Conservation (phyloP, 2,113 vertebrate genomes). For the Todiramphus chloris region DNA sequence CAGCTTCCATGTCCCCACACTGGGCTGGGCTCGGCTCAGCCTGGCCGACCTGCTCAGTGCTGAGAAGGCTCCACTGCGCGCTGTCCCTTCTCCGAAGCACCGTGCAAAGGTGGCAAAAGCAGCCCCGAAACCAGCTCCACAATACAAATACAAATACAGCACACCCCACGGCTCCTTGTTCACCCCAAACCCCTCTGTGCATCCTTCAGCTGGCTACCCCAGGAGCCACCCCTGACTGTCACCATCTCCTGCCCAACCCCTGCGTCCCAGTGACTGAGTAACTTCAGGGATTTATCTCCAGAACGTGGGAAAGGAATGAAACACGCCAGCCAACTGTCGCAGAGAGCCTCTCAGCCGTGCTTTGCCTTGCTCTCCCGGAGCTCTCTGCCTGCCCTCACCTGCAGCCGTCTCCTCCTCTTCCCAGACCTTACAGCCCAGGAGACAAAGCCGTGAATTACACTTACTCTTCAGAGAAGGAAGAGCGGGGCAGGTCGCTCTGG, state of each 20-base stretch:
- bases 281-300: background rate
- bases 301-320: background rate
- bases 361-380: background rate
- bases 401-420: background rate
- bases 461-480: background rate
- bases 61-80: too few species aligned
- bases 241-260: background rate
- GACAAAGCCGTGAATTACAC: background rate
- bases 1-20: background rate
- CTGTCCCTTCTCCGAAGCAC: background rate
- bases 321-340: background rate
- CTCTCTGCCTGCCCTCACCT: background rate
- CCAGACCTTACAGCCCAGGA: rapidly evolving
- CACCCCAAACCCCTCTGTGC: background rate
- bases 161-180: too few species aligned
- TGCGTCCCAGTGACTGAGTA: background rate
- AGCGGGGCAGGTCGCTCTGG: background rate
- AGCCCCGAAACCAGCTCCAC: background rate
- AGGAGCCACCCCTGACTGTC: background rate
- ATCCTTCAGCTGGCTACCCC: background rate
- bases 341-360: rapidly evolving
- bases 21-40: background rate
- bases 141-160: too few species aligned
- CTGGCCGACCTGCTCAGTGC: background rate
- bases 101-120: background rate